These are phyloP conservation scores for Lymantria dispar DNA, from an alignment of 2,888 invertebrate genomes.

Conservation along the genomic window DNA sequence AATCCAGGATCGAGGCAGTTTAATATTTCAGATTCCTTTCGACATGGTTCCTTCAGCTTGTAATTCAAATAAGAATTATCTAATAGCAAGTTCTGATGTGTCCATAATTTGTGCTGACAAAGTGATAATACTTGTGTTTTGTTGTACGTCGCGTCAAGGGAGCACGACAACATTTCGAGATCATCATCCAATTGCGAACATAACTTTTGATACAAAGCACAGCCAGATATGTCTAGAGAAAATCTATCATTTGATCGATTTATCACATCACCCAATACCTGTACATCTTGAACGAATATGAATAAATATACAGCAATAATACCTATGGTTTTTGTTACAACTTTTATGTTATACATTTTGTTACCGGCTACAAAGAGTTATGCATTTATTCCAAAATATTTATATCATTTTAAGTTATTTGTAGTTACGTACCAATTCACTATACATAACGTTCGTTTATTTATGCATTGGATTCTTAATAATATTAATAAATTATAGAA, in stretches of 20 bases:
- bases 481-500: too few species aligned
- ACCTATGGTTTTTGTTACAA: constrained; percentile 40
- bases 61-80: constrained; percentile 59
- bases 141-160: constrained; percentile 62
- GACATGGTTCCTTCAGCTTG: constrained; percentile 63
- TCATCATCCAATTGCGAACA: constrained; percentile 69
- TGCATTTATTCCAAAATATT: not conserved
- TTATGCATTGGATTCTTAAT: not conserved
- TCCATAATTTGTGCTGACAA: constrained; percentile 74
- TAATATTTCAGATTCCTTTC: constrained; percentile 55
- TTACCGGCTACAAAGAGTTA: constrained; percentile 37
- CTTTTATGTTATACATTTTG: constrained; percentile 54
- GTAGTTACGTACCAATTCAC: not conserved
- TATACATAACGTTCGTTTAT: not conserved
- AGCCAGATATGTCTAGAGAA: constrained; percentile 58
- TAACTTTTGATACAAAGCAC: constrained; percentile 63
- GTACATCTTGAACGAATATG: constrained; percentile 42
- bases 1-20: constrained; percentile 59
- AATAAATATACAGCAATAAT: constrained; percentile 38
- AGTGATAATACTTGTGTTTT: constrained; percentile 58
- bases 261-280: constrained; percentile 46
- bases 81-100: constrained; percentile 58
- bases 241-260: constrained; percentile 53
- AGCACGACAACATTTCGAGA: constrained; percentile 63
- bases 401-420: not conserved